phyloP scores from a whole-genome alignment of 2,113 vertebrate genomes.

The Malurus elegans region DNA sequence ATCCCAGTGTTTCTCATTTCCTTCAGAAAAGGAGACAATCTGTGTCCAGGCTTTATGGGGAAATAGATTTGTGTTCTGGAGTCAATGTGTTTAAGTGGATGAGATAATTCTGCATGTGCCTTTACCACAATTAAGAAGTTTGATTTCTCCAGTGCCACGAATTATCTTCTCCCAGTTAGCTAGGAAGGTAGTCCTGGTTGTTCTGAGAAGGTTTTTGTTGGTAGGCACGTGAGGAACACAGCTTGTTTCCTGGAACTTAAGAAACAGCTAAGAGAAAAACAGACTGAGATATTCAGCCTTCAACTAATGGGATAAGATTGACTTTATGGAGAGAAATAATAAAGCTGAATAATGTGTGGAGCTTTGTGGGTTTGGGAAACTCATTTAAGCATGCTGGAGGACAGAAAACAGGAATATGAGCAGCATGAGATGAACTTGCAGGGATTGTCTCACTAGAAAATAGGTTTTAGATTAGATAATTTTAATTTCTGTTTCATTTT shows the following conservation, averaged over 20 bases:
- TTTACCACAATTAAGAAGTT: background rate
- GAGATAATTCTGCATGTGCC: background rate
- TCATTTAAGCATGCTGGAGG: background rate
- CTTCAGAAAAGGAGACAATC: background rate
- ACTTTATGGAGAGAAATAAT: background rate
- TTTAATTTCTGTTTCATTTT: background rate
- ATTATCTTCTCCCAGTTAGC: background rate
- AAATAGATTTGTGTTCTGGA: background rate
- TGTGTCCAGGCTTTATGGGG: background rate
- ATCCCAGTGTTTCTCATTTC: background rate
- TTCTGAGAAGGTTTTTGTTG: background rate
- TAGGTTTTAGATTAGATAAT: background rate
- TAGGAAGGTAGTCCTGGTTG: background rate
- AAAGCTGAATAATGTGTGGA: background rate
- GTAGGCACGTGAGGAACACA: background rate
- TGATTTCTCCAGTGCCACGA: background rate
- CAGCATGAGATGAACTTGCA: background rate
- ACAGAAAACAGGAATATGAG: background rate
- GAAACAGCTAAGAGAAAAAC: background rate
- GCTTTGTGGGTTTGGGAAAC: background rate
- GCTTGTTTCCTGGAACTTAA: background rate
- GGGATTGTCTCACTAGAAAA: background rate
- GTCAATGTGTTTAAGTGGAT: background rate
- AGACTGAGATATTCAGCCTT: background rate
- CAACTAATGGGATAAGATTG: background rate